Base-by-base conservation (phyloP, 2,113 vertebrate species). In the Platysternon megacephalum region DNA sequence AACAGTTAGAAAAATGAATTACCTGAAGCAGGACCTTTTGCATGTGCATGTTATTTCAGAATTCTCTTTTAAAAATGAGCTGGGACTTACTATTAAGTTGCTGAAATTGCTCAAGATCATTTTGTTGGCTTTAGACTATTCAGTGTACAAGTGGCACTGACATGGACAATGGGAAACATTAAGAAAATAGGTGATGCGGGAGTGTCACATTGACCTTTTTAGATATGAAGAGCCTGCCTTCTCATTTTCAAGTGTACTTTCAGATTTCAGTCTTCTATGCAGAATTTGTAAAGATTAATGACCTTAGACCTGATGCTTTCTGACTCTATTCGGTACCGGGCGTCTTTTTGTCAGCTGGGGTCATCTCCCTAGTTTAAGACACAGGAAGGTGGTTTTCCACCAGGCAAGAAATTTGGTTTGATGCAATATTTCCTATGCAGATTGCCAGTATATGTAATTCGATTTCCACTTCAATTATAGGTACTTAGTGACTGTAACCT, bases 381-480 rank as follows among this genome's bases (percentile, higher is more conserved):
- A 87, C 83, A 82, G 72, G 85, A 82, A 68, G 48, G 26, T 74
- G 8, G 49, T 82, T 78, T 58, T 82, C 82, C 44, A 72, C 46
- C 29, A 92, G 29, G n/a, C 65, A 49, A 84, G 86, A 92, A 85
- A 93, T 72, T 94, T 82, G 93, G 28, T 52, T 76, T 55, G 28
- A 87, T 90, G 83, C 85, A 88, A 58, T 95, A 91, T 82, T 35
- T 29, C 56, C 91, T 90, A 90, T 88, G 82, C 58, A 94, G 56
- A 91, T 88, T 80, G 5, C 16, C 82, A 79, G 8, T 19, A 79
- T 49, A 32, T 49, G 44, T 68, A 19, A 68, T 68, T 65, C 84
- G 79, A 83, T 94, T 93, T 94, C 49, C 81, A 55, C 42, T 92
- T 87, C 82, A 92, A 22, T 88, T 95, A 88, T 80, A 84, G 44